phyloP scores from a whole-genome alignment of 2,113 vertebrate species.

The Pelecanoides urinatrix region DNA sequence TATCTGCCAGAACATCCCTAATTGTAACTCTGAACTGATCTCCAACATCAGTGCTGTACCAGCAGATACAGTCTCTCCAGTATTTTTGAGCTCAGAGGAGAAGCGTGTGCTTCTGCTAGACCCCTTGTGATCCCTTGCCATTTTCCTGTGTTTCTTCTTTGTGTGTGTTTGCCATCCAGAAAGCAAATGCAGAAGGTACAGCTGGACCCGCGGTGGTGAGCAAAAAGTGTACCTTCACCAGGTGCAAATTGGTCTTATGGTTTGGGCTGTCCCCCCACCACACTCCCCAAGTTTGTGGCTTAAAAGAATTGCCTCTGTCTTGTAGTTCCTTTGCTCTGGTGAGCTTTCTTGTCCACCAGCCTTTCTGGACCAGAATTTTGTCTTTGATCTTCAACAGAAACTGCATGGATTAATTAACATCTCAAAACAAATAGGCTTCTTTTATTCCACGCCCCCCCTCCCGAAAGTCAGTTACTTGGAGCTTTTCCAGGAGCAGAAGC shows the following conservation, averaged over 20 bases:
- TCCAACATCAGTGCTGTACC: fast-evolving
- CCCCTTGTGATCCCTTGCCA: background rate
- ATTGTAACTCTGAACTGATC: background rate
- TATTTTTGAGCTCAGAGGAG: background rate
- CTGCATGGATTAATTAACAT: background rate
- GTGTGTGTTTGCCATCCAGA: fast-evolving
- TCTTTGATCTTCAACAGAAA: background rate
- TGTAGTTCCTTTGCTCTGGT: background rate
- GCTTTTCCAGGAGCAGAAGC: background rate
- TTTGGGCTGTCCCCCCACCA: background rate
- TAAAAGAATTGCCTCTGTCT: background rate
- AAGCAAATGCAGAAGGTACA: background rate
- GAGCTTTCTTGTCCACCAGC: background rate
- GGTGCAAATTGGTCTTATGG: background rate
- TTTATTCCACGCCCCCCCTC: background rate
- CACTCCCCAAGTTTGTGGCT: background rate
- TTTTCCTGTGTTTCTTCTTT: background rate
- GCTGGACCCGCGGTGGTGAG: background rate
- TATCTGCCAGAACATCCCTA: background rate
- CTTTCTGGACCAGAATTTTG: background rate
- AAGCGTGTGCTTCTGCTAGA: background rate
- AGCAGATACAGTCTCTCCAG: background rate
- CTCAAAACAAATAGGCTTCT: background rate
- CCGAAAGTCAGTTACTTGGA: background rate
- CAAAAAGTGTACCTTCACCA: background rate